These are phyloP conservation scores for Stigmatopora argus DNA, from an alignment of 2,113 vertebrate genomes.

Conservation along the genomic window DNA sequence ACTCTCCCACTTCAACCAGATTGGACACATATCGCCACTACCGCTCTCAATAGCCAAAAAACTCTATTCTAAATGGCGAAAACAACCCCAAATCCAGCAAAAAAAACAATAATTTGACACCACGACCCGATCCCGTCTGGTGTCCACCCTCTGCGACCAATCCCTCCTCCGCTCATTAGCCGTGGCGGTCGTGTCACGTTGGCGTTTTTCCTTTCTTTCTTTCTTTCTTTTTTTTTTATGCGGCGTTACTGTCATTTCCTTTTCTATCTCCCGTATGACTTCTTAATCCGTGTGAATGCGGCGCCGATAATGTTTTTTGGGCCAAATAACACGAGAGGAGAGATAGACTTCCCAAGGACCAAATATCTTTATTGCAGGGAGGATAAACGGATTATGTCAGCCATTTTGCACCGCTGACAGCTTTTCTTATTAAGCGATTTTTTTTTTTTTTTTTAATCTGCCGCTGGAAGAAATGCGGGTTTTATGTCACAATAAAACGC, in stretches of 20 bases:
- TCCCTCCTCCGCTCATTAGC: neutral
- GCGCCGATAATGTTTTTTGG: constrained; percentile 99
- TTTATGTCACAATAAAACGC: constrained; percentile 99
- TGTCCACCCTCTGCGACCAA: neutral
- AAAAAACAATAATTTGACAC: neutral
- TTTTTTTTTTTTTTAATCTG: constrained; percentile 99
- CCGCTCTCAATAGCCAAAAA: no score
- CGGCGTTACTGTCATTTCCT: constrained; percentile 96
- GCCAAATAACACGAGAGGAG: constrained; percentile 99
- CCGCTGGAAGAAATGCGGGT: constrained; percentile 99
- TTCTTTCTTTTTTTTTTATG: constrained; percentile 95
- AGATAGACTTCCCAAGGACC: constrained; percentile 99
- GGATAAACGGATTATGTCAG: constrained; percentile 99
- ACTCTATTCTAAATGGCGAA: no score
- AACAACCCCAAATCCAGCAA: no score
- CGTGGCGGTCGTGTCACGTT: neutral
- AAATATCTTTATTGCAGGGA: constrained; percentile 99
- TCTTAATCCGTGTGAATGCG: constrained; percentile 99
- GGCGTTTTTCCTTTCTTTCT: constrained; percentile 36
- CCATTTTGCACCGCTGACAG: constrained; percentile 99
- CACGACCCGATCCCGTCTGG: neutral
- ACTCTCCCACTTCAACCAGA: no score
- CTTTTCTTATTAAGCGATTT: constrained; percentile 99
- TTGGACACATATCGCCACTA: no score
- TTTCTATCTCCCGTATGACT: constrained; percentile 99